phyloP scores from a whole-genome alignment of 2,888 invertebrate genomes.

The Asteroscopus sphinx region DNA sequence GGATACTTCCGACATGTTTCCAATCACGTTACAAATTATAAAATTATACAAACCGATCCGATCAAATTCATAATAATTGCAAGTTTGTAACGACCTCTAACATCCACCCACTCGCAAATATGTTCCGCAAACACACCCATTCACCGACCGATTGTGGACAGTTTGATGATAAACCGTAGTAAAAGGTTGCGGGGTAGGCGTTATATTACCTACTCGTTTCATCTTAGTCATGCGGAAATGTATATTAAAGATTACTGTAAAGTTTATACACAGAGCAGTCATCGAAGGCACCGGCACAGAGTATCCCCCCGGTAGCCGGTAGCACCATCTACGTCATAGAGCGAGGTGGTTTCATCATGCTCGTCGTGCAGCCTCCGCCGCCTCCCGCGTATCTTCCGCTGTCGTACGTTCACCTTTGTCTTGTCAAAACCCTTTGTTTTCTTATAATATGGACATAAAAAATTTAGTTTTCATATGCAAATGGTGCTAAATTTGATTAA shows the following conservation, averaged over 20 bases:
- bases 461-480: constrained; percentile 14
- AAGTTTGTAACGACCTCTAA: constrained; percentile 63
- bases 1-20: constrained; percentile 11
- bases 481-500: constrained; percentile 28
- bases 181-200: constrained; percentile 48
- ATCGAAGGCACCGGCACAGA: constrained; percentile 11
- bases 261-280: constrained; percentile 43
- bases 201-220: constrained; percentile 29
- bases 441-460: constrained; percentile 4
- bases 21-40: constrained; percentile 19
- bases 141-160: constrained; percentile 52
- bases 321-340: constrained; percentile 67
- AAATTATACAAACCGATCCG: constrained; percentile 14
- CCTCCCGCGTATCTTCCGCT: constrained; percentile 81
- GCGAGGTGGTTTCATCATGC: constrained; percentile 76
- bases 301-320: too few relatives aligned
- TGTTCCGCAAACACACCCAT: constrained; percentile 72
- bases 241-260: constrained; percentile 50
- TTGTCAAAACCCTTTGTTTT: constrained; percentile 56
- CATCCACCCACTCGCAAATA: constrained; percentile 59
- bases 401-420: constrained; percentile 83
- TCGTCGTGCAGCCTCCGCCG: constrained; percentile 72
- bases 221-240: constrained; percentile 61
- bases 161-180: constrained; percentile 51
- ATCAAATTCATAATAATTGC: constrained; percentile 34